These are phyloP conservation scores for Amblyornis subalaris DNA, from an alignment of 2,113 vertebrate species.

Conservation along the genomic window DNA sequence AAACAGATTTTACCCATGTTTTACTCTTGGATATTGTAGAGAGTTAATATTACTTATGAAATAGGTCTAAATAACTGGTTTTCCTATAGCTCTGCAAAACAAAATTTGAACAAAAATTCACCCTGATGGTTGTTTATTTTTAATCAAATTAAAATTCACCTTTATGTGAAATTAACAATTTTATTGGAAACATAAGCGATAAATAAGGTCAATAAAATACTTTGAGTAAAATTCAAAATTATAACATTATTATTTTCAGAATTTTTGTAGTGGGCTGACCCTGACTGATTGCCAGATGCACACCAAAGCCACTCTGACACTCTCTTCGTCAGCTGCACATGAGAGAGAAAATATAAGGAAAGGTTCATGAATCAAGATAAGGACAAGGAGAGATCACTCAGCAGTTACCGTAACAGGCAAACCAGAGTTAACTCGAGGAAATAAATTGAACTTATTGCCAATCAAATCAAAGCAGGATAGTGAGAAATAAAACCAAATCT, in stretches of 20 bases:
- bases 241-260: background rate
- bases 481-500: background rate
- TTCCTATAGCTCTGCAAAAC: background rate
- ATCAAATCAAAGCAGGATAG: background rate
- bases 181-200: background rate
- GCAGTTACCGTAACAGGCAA: fast-evolving
- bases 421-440: background rate
- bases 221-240: background rate
- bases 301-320: background rate
- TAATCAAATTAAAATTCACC: background rate
- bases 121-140: background rate
- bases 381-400: background rate
- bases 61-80: background rate
- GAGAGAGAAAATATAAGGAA: background rate
- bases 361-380: background rate
- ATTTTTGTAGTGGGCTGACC: background rate
- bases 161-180: background rate
- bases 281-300: background rate
- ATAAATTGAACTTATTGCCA: background rate
- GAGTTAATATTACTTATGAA: background rate
- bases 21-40: background rate
- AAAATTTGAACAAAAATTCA: background rate
- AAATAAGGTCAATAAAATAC: background rate
- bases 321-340: background rate
- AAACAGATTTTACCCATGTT: background rate